phyloP scores from a whole-genome alignment of 2,888 invertebrate genomes.

The Philereme transversata region DNA sequence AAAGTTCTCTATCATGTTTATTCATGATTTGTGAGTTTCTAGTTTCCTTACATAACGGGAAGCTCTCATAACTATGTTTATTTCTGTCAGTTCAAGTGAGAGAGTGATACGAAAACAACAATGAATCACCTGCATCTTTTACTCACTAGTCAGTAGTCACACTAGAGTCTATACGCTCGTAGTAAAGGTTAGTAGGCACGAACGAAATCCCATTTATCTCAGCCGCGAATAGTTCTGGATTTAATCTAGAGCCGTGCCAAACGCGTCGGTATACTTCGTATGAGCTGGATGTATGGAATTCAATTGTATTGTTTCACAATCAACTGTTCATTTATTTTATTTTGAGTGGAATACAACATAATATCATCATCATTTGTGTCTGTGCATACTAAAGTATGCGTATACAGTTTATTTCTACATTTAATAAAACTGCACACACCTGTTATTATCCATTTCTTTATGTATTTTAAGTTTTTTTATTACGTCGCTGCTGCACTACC shows the following conservation, averaged over 20 bases:
- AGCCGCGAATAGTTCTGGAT: constrained; percentile 50
- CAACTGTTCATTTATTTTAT: background rate
- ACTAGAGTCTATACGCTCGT: constrained; percentile 16
- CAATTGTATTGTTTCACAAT: constrained; percentile 24
- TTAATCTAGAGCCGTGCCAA: constrained; percentile 51
- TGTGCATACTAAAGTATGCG: no score
- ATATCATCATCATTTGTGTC: no score
- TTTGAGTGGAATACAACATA: no score
- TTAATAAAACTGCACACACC: no score
- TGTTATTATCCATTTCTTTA: no score
- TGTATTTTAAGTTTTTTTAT: no score
- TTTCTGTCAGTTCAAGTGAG: background rate
- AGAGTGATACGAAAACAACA: background rate
- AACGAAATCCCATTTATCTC: constrained; percentile 51
- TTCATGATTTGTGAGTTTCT: no score
- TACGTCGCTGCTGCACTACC: no score
- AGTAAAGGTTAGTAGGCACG: constrained; percentile 36
- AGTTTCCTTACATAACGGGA: no score
- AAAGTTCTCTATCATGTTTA: no score
- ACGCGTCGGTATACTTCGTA: constrained; percentile 39
- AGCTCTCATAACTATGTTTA: no score
- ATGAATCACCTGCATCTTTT: constrained; percentile 6
- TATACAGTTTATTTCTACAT: no score
- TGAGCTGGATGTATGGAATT: constrained; percentile 17
- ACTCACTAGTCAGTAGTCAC: constrained; percentile 1